These are phyloP conservation scores for Melanotaenia pygmaea DNA, from an alignment of 2,797 vertebrate genomes.

Conservation along the genomic window DNA sequence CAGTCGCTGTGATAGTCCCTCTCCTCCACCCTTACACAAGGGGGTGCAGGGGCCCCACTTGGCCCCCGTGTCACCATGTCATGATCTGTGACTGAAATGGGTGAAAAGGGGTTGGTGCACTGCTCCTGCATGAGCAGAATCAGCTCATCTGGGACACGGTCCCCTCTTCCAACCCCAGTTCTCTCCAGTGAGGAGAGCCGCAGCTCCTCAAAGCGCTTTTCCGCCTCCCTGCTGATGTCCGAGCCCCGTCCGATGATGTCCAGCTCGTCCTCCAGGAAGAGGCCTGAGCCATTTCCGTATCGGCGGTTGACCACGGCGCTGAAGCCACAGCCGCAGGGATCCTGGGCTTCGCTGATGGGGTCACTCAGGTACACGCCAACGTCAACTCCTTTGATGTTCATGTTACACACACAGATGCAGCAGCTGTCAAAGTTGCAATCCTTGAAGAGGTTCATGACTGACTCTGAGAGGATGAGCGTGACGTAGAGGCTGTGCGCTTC, in stretches of 20 bases:
- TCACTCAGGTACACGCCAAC: constrained; percentile 97
- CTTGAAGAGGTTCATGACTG: constrained; percentile 98
- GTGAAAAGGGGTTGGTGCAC: constrained; percentile 96
- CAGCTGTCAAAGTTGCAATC: constrained; percentile 99
- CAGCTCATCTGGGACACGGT: constrained; percentile 91
- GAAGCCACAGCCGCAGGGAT: constrained; percentile 94
- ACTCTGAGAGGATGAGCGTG: constrained; percentile 98
- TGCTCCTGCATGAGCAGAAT: constrained; percentile 96
- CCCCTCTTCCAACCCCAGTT: constrained; percentile 70
- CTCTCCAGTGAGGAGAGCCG: constrained; percentile 86
- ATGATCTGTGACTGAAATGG: constrained; percentile 78
- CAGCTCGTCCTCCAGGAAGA: constrained; percentile 97
- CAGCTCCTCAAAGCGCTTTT: constrained; percentile 94
- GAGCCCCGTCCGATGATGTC: constrained; percentile 95
- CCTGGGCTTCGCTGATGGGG: constrained; percentile 91
- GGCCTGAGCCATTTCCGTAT: constrained; percentile 94
- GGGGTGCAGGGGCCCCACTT: constrained; percentile 58
- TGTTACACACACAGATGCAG: constrained; percentile 98
- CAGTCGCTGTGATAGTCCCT: constrained; percentile 96
- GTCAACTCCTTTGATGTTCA: constrained; percentile 98
- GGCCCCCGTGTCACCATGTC: constrained; percentile 79
- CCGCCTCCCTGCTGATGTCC: constrained; percentile 91
- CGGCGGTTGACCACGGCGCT: constrained; percentile 97
- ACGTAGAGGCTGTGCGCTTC: constrained; percentile 99
- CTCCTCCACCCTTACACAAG: constrained; percentile 91